Conservation (phyloP, 2,797 vertebrate genomes). For the Morus bassanus region DNA sequence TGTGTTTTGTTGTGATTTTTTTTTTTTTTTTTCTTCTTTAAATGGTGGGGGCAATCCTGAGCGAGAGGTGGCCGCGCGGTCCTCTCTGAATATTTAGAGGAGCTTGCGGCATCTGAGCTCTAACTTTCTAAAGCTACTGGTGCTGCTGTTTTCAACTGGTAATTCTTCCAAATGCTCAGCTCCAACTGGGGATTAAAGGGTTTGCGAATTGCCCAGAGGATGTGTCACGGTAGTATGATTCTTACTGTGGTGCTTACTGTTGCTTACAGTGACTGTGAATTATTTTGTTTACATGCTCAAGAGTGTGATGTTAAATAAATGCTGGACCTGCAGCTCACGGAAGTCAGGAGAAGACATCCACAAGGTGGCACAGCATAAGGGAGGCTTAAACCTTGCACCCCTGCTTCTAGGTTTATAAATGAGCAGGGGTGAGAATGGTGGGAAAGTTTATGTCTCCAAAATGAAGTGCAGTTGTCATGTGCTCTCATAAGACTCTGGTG, state of each 20-base stretch:
- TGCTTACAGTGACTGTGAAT: background rate
- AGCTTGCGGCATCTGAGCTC: background rate
- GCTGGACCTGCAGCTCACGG: background rate
- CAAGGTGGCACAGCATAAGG: constrained; percentile 36
- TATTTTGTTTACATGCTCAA: constrained; percentile 8
- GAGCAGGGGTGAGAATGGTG: background rate
- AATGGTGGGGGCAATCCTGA: background rate
- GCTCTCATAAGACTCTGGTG: background rate
- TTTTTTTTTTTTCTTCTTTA: too few species aligned
- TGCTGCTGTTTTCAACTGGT: background rate
- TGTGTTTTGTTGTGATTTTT: too few species aligned
- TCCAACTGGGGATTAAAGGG: background rate
- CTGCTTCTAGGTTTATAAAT: background rate
- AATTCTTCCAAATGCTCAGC: background rate
- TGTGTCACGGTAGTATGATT: background rate
- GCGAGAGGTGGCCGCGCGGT: background rate
- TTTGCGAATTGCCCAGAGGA: background rate
- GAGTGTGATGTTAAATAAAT: background rate
- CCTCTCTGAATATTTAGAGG: background rate
- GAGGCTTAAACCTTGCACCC: background rate
- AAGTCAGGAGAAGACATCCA: constrained; percentile 11
- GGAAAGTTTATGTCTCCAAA: background rate
- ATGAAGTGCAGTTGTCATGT: background rate
- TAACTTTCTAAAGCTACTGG: constrained; percentile 26
- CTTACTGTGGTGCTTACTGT: background rate